Base-by-base conservation (phyloP, 2,797 vertebrate species). In the Luscinia luscinia region DNA sequence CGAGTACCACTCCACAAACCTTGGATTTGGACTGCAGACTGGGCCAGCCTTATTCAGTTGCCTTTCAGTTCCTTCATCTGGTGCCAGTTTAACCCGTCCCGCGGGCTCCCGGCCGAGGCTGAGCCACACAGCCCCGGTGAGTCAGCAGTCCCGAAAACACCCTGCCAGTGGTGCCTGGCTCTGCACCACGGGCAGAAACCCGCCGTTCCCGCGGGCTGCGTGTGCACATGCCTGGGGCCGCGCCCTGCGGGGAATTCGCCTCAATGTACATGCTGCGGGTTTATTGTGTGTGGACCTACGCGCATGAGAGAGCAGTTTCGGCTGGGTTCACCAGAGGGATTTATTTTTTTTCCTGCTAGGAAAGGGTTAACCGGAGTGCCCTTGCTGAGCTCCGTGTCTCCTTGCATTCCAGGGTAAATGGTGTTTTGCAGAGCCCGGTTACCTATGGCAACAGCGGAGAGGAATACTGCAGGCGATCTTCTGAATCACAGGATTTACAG, bases 361-460 rank as follows among this genome's bases (percentile, higher is more conserved):
- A 97, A 97, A 84, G 97, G 96, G 98, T 98, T 98, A 98, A 98
- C 67, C 34, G 82, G 81, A 97, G 97, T 92, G 95, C 96, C 95
- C 96, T 97, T 96, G 90, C 96, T 92, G 89, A 96, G 95, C 96
- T 97, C 93, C 80, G 81, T 75, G 96, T 97, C 97, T 98, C 97
- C 96, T 97, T 96, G 97, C 98, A 98, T 98, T 98, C 98, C 98
- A 97, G 97, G 97, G 97, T 98, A 98, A 98, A 98, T 98, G 97
- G 98, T 98, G 98, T 98, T 98, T 98, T 98, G 98, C 97, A 96
- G 91, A 98, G 97, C 96, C 93, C 75, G 80, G 98, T 98, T 98
- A 97, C 98, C 98, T 98, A 96, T 98, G 97, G 98, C 97, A 98
- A 98, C 98, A 89, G 95, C 90, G 67, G 94, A 91, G 96, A 90